Conservation (phyloP, 2,113 vertebrate species). For the Gallinago paraguaiae region DNA sequence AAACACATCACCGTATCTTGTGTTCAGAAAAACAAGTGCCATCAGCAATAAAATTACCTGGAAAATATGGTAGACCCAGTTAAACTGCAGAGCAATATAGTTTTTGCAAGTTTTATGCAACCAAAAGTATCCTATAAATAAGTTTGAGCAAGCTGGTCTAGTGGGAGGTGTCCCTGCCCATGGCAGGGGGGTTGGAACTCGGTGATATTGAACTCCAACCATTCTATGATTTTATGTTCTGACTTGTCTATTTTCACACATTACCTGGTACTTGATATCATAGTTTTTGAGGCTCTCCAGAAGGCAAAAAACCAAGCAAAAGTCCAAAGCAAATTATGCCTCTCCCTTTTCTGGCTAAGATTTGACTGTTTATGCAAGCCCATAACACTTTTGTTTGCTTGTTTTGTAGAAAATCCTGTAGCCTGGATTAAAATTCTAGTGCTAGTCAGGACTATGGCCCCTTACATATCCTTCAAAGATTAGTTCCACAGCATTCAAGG, state of each 20-base stretch:
- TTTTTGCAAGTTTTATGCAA: neutral
- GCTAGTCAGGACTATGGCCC: neutral
- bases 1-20: neutral
- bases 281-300: neutral
- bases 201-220: too few species aligned
- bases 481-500: neutral
- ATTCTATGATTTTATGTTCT: neutral
- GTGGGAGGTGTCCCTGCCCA: too few species aligned
- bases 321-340: neutral
- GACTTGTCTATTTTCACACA: neutral
- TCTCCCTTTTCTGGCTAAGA: neutral
- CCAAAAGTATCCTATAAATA: neutral
- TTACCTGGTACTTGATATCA: neutral
- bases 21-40: neutral
- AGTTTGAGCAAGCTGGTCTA: too few species aligned
- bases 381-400: neutral
- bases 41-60: neutral
- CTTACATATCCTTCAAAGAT: neutral
- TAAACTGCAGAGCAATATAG: neutral
- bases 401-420: neutral
- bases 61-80: neutral
- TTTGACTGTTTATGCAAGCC: neutral
- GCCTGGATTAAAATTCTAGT: neutral
- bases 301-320: neutral
- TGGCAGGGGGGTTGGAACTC: too few species aligned